Evolutionary conservation across 2,888 invertebrate genomes (phyloP).

Genomic region (Osmoderma eremita): DNA sequence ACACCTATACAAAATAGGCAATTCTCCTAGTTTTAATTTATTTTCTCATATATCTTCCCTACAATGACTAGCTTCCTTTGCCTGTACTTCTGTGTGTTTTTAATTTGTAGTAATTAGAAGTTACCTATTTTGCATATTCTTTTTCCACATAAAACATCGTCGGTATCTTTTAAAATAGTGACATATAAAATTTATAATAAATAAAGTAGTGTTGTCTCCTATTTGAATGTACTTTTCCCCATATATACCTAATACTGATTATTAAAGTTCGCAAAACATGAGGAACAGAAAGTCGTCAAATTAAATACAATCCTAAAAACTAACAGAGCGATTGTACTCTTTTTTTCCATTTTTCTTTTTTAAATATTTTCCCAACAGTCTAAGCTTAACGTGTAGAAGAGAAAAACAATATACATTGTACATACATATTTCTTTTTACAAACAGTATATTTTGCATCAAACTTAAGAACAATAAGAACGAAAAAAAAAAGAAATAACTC

Average conservation of each 20-base stretch:
- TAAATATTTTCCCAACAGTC: conserved; percentile 36
- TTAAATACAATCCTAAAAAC: conserved; percentile 58
- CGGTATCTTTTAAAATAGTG: conserved; percentile 40
- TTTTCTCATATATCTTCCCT: conserved; percentile 11
- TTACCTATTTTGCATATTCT: conserved; percentile 38
- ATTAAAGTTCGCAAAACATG: conserved; percentile 54
- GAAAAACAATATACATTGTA: conserved; percentile 30
- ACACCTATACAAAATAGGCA: conserved; percentile 39
- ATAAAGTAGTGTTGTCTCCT: conserved; percentile 60
- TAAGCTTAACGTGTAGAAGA: conserved; percentile 20
- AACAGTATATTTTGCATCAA: conserved; percentile 7
- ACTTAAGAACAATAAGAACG: conserved; percentile 11
- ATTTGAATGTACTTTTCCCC: conserved; percentile 49
- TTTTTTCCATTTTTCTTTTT: conserved; percentile 36
- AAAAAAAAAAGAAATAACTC: conserved; percentile 21
- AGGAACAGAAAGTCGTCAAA: conserved; percentile 48
- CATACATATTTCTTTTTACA: conserved; percentile 14
- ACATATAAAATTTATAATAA: conserved; percentile 40
- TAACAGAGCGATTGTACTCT: conserved; percentile 55
- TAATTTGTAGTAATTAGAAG: conserved; percentile 2
- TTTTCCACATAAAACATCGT: conserved; percentile 36
- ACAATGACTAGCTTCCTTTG: conserved; percentile 35
- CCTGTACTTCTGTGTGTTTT: conserved; percentile 9
- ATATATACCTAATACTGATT: conserved; percentile 59
- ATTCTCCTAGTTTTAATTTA: conserved; percentile 19